Evolutionary conservation across 1,140 invertebrate genomes (phyloP), one percentile per base, ranked within the genome.

Genomic region (Littorina saxatilis): DNA sequence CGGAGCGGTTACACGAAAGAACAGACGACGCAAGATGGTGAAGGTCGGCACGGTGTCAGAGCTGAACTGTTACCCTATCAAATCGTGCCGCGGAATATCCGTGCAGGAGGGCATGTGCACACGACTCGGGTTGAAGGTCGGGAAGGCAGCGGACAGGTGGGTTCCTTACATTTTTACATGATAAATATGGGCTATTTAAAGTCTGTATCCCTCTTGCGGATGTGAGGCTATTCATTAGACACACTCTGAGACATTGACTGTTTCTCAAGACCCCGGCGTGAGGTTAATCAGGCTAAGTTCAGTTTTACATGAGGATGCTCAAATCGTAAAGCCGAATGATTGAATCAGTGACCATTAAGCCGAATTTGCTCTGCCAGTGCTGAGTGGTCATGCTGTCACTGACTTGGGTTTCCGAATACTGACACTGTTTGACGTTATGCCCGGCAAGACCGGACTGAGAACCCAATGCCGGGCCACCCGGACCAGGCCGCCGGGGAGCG

Each of bases 111-210:
- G 47, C 52, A 27, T 58, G 15, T 66, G 77, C 68, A 79, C 77
- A 2, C 32, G 17, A 7, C 43, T 80, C 13, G 82, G 82, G 15
- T 17, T 83, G 76, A 73, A 50, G 37, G 13, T 61, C 40, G 66
- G 43, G 23, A 61, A 75, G 43, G 82, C 78, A 7, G 76, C 78
- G 0, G 82, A 83, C 77, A 83, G 82, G 82, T 83, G n/a, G n/a
- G n/a, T n/a, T n/a, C 37, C 37, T 74, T 35, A 27, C 58, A 9
- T 58, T 32, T 76, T 29, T 76, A 75, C 23, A 47, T n/a, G 7
- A 27, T 73, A 72, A 9, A 37, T 72, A 5, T 72, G 35, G 17
- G 27, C 15, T 17, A 37, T 11, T 9, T 5, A 35, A 32, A 13
- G 20, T 11, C 20, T n/a, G 37, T 11, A 11, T 9, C 37, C 15